Evolutionary conservation across 2,888 invertebrate species (phyloP).

Genomic region (Crocallis elinguaria): DNA sequence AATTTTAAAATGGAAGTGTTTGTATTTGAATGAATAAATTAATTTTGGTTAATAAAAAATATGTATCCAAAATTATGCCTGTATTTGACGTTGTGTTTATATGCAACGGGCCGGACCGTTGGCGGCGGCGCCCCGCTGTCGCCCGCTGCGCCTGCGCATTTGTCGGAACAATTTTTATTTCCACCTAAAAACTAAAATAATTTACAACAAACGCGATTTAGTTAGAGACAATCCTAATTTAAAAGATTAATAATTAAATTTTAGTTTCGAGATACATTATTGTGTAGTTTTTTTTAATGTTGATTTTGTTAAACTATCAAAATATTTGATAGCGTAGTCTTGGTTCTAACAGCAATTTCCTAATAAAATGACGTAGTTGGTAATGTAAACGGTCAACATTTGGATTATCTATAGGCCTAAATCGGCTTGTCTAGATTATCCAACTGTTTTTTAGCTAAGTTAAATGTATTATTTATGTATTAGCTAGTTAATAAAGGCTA

Average conservation of each 20-base stretch:
- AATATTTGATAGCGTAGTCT: too few species aligned
- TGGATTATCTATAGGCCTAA: too few species aligned
- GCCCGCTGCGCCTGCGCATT: conserved; percentile 60
- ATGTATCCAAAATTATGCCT: conserved; percentile 55
- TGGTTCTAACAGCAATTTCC: too few species aligned
- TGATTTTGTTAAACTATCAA: too few species aligned
- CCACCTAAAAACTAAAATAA: conserved; percentile 72
- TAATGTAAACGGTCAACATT: too few species aligned
- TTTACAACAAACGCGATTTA: conserved; percentile 59
- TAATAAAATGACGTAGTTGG: too few species aligned
- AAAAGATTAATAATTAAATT: conserved; percentile 57
- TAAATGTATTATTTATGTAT: not conserved
- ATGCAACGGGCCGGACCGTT: conserved; percentile 58
- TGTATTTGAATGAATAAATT: conserved; percentile 39
- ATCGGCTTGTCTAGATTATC: too few species aligned
- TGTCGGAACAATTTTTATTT: conserved; percentile 67
- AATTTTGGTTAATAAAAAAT: conserved; percentile 53
- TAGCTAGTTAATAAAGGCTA: too few species aligned
- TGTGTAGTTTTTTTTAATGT: not conserved
- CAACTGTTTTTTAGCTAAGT: too few species aligned
- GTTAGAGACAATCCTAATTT: conserved; percentile 58
- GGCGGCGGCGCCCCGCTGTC: conserved; percentile 63
- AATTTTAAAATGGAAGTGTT: conserved; percentile 4
- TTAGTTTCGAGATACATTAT: conserved; percentile 36
- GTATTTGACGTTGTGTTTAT: conserved; percentile 68